phyloP scores from a whole-genome alignment of 2,113 vertebrate species.

The Rhea americana region DNA sequence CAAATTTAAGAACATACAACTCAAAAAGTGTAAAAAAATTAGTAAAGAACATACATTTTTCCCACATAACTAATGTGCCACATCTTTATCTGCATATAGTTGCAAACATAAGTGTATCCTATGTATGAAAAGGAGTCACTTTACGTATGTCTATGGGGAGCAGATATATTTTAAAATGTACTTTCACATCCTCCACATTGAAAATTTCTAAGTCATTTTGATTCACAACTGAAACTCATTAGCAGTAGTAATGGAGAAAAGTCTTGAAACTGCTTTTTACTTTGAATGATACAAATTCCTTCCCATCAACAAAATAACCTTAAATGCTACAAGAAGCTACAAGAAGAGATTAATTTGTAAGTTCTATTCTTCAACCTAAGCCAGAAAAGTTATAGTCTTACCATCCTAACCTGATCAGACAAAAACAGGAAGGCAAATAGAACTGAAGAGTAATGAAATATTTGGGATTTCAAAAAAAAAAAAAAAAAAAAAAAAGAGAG shows the following conservation, averaged over 20 bases:
- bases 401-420: background rate
- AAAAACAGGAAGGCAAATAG: background rate
- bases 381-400: background rate
- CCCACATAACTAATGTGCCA: background rate
- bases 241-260: background rate
- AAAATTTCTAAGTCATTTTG: background rate
- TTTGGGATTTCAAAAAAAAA: background rate
- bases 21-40: background rate
- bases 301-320: background rate
- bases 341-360: background rate
- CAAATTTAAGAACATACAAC: background rate
- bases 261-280: background rate
- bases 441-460: background rate
- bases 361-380: background rate
- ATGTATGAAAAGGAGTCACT: background rate
- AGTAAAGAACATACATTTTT: background rate
- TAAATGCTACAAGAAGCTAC: too few relatives aligned
- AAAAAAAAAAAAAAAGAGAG: too few relatives aligned
- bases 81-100: background rate
- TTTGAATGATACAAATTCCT: background rate
- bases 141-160: background rate
- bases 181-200: background rate
- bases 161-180: background rate
- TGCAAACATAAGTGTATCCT: background rate
- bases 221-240: background rate